phyloP scores from a whole-genome alignment of 2,888 invertebrate genomes.

The Bombyx huttoni region DNA sequence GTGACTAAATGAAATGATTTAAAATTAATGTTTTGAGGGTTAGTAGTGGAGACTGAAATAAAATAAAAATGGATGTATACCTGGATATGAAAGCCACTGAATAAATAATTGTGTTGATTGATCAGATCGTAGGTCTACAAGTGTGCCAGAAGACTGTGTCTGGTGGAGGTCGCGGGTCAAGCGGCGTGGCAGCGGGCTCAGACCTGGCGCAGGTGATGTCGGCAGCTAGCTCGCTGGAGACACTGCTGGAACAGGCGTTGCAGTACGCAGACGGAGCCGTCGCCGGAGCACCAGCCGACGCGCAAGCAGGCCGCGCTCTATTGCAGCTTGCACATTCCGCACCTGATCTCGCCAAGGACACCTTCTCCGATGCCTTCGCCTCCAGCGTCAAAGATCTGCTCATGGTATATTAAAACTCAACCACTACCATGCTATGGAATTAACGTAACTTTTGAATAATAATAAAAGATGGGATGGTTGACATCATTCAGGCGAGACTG shows the following conservation, averaged over 20 bases:
- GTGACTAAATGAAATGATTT: too few species aligned
- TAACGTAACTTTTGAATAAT: too few species aligned
- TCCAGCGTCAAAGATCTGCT: conserved; percentile 96
- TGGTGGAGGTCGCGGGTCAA: conserved; percentile 75
- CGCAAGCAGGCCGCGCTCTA: conserved; percentile 90
- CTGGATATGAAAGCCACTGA: too few species aligned
- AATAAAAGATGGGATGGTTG: too few species aligned
- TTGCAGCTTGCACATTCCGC: conserved; percentile 92
- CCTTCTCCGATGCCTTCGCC: conserved; percentile 95
- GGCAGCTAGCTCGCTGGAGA: conserved; percentile 83
- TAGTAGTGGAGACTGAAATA: too few species aligned
- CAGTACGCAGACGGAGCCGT: conserved; percentile 92
- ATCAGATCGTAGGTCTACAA: conserved; percentile 78
- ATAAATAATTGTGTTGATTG: background rate
- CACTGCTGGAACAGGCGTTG: conserved; percentile 81
- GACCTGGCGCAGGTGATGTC: conserved; percentile 85
- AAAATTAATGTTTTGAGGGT: too few species aligned
- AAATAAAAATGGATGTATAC: too few species aligned
- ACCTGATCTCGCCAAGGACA: conserved; percentile 88
- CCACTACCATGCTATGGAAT: background rate
- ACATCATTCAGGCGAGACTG: too few species aligned
- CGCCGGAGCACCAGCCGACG: conserved; percentile 85
- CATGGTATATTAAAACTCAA: conserved; percentile 75
- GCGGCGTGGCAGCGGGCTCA: background rate
- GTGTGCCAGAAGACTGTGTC: conserved; percentile 85